Evolutionary conservation across 2,797 vertebrate species (phyloP).

Genomic region (Galagoides demidoff): DNA sequence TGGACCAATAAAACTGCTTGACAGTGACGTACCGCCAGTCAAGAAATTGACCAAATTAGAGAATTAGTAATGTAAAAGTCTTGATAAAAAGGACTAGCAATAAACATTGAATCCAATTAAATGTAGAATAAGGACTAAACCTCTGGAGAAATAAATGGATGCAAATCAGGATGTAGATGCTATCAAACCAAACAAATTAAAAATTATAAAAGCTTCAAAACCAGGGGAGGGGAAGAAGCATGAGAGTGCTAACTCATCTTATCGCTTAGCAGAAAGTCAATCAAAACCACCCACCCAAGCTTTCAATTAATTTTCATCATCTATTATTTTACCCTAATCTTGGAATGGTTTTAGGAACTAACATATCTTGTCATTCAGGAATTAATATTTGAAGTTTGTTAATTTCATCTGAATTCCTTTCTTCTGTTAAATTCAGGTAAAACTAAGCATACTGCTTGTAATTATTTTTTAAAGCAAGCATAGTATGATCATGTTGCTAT

Average conservation of each 20-base stretch:
- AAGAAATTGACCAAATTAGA: conserved; percentile 52
- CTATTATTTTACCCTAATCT: background rate
- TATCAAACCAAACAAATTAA: conserved; percentile 48
- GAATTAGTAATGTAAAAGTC: background rate
- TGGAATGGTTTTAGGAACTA: conserved; percentile 20
- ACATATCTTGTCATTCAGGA: background rate
- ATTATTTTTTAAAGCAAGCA: conserved; percentile 21
- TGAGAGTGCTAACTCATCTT: background rate
- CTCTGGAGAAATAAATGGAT: conserved; percentile 44
- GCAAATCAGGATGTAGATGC: conserved; percentile 39
- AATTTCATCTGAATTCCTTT: conserved; percentile 17
- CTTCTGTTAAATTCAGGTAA: conserved; percentile 29
- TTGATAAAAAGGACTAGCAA: background rate
- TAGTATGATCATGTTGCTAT: background rate
- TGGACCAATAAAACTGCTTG: background rate
- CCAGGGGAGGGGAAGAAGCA: background rate
- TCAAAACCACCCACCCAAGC: background rate
- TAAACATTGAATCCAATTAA: conserved; percentile 59
- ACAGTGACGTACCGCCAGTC: background rate
- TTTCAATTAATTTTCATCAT: background rate
- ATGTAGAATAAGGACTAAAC: conserved; percentile 22
- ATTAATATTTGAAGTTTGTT: conserved; percentile 15
- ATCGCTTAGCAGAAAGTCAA: background rate
- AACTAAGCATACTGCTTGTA: conserved; percentile 8
- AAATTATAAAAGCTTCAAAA: conserved; percentile 10